phyloP scores from a whole-genome alignment of 2,888 invertebrate species.

The Pachycephus smyrnensis region DNA sequence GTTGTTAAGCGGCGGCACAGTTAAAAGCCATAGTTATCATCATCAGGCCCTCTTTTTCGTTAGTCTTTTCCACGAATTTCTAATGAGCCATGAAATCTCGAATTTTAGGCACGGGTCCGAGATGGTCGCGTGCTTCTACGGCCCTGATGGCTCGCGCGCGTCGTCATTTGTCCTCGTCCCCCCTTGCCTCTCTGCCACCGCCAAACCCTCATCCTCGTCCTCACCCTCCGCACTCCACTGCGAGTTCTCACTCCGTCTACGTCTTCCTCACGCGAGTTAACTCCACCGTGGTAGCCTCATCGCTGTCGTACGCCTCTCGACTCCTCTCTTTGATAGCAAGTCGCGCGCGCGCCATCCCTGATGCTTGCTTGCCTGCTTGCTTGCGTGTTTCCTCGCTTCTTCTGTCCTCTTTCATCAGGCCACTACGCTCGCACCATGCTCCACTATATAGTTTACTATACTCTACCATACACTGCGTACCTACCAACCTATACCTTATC shows the following conservation, averaged over 20 bases:
- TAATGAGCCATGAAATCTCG: not conserved
- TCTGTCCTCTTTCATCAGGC: not conserved
- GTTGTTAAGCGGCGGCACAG: not conserved
- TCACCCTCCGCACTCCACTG: constrained; percentile 12
- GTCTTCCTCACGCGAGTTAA: not conserved
- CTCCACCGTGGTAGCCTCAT: not conserved
- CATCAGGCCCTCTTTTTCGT: not conserved
- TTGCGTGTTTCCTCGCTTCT: not conserved
- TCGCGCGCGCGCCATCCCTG: constrained; percentile 46
- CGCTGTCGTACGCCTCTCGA: not conserved
- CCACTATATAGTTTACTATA: not conserved
- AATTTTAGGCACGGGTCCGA: not conserved
- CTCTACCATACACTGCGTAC: not conserved
- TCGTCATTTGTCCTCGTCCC: constrained; percentile 41
- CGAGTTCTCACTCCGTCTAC: not conserved
- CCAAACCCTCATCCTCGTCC: constrained; percentile 6
- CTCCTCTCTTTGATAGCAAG: not conserved
- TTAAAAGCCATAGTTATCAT: not conserved
- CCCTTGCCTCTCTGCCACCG: constrained; percentile 16
- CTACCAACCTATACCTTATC: not conserved
- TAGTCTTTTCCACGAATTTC: not conserved
- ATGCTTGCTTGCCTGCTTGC: constrained; percentile 31
- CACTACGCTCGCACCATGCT: not conserved
- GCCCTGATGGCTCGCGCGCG: constrained; percentile 43
- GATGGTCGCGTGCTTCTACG: constrained; percentile 41